Base-by-base conservation (phyloP, 2,888 invertebrate genomes). In the Ophion slaviceki region DNA sequence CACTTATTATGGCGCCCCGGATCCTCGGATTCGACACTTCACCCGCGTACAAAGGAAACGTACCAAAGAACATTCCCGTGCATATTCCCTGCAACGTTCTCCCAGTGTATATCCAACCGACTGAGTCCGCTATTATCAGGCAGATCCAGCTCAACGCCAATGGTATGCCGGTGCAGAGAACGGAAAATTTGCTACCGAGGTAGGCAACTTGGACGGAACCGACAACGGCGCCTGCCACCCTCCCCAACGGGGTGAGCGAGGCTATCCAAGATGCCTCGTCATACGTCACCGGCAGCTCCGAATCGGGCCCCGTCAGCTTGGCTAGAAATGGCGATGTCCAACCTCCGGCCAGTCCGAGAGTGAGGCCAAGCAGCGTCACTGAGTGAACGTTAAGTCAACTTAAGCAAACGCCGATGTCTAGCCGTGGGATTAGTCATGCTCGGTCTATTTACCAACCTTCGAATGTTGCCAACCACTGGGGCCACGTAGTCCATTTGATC, bases 311-410 rank as follows among this genome's bases (percentile, higher is more conserved):
- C 0, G 88, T 90, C 45, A 92, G 70, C 57, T 88, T 87, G 0
- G 89, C 89, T 11, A 92, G 68, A 71, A 90, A 92, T 0, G 92
- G 92, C 2, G 92, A 92, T 0, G 90, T 88, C 92, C 92, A 92
- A 7, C 89, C 90, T 47, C 88, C 88, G 82, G 88, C 87, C 11
- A 91, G 76, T 20, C 91, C 92, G 11, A 90, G 75, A 7, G 88
- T 85, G 0, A 90, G 80, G 0, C 89, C 87, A 17, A 92, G 82
- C 6, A 91, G 66, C 36, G 88, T 87, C 81, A 90, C 92, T 92
- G 47, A 24, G 24, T 24, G 24, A 66, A 70, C 47, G 32, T 20
- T 82, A 71, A 64, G 40, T 40, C 40, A 40, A 40, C 40, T 40
- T 40, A 40, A 40, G 40, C 40, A 40, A 40, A 40, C 7, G 6